Conservation (phyloP, 2,888 invertebrate species). For the Rotaria socialis region DNA sequence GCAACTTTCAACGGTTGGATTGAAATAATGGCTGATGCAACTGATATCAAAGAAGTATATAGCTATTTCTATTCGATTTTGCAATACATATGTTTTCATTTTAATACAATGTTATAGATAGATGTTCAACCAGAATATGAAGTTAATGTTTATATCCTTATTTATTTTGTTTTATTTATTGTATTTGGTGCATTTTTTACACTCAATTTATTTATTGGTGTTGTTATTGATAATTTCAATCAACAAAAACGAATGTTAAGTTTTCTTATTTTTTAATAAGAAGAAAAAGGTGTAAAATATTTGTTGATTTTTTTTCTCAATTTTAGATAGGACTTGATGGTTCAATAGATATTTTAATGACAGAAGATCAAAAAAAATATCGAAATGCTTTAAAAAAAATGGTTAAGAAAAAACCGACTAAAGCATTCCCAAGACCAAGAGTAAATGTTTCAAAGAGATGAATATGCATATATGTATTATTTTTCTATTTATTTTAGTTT, state of each 20-base stretch:
- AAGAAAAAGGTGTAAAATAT: too few relatives aligned
- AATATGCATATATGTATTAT: too few relatives aligned
- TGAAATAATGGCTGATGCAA: slow-evolving; percentile 93
- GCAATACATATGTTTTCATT: too few relatives aligned
- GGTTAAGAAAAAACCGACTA: slow-evolving; percentile 94
- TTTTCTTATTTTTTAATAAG: too few relatives aligned
- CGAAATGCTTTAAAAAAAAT: slow-evolving; percentile 89
- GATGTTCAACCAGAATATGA: slow-evolving; percentile 63
- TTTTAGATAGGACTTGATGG: slow-evolving; percentile 38
- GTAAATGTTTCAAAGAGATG: slow-evolving; percentile 61
- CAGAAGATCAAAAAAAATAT: slow-evolving; percentile 72
- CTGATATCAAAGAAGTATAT: slow-evolving; percentile 59
- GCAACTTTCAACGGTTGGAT: slow-evolving; percentile 99
- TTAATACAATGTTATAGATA: too few relatives aligned
- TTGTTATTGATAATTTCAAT: slow-evolving; percentile 99
- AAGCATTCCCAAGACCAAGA: slow-evolving; percentile 93
- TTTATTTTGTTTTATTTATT: slow-evolving; percentile 95
- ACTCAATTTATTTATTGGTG: slow-evolving; percentile 97
- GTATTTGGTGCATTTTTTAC: slow-evolving; percentile 99
- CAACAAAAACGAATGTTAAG: slow-evolving; percentile 71
- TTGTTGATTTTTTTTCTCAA: too few relatives aligned
- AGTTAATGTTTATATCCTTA: slow-evolving; percentile 79
- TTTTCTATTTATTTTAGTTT: slow-evolving; percentile 36
- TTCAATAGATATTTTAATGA: slow-evolving; percentile 92
- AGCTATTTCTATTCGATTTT: slow-evolving; percentile 49